These are phyloP conservation scores for Drosophila siamana DNA, from an alignment of 2,888 invertebrate species.

Conservation along the genomic window DNA sequence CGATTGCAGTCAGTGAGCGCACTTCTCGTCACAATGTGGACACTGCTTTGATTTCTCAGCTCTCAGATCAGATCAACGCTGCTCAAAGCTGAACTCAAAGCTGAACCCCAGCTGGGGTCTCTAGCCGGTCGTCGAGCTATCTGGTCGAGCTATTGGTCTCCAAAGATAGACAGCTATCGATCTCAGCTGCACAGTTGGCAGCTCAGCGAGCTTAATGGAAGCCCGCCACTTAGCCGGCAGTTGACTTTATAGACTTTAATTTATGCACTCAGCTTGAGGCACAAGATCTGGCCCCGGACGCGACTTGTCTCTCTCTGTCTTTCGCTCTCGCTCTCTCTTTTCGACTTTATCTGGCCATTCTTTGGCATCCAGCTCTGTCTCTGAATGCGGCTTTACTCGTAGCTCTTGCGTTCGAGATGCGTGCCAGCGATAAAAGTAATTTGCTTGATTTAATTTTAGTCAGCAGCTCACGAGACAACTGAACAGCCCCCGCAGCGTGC, in stretches of 20 bases:
- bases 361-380: conserved; percentile 49
- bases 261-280: conserved; percentile 74
- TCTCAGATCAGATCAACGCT: conserved; percentile 25
- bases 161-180: conserved; percentile 76
- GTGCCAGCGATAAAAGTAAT: conserved; percentile 81
- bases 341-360: neutral
- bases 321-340: neutral
- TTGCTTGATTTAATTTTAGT: conserved; percentile 80
- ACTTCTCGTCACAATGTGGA: conserved; percentile 45
- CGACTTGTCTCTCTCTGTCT: conserved; percentile 2
- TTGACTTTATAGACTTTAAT: conserved; percentile 79
- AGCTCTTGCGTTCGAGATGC: conserved; percentile 78
- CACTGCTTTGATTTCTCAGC: conserved; percentile 20
- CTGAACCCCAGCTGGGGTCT: neutral
- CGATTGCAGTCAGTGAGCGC: conserved; percentile 8
- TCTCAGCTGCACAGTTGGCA: conserved; percentile 78
- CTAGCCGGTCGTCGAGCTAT: conserved; percentile 2
- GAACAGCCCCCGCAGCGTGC: conserved; percentile 62
- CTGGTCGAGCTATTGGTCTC: conserved; percentile 47
- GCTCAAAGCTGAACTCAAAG: neutral
- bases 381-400: conserved; percentile 60
- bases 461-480: conserved; percentile 76
- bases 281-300: conserved; percentile 57
- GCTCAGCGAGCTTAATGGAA: conserved; percentile 80
- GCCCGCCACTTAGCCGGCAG: conserved; percentile 78